These are phyloP conservation scores for Antechinus flavipes DNA, from an alignment of 2,113 vertebrate species.

Conservation along the genomic window DNA sequence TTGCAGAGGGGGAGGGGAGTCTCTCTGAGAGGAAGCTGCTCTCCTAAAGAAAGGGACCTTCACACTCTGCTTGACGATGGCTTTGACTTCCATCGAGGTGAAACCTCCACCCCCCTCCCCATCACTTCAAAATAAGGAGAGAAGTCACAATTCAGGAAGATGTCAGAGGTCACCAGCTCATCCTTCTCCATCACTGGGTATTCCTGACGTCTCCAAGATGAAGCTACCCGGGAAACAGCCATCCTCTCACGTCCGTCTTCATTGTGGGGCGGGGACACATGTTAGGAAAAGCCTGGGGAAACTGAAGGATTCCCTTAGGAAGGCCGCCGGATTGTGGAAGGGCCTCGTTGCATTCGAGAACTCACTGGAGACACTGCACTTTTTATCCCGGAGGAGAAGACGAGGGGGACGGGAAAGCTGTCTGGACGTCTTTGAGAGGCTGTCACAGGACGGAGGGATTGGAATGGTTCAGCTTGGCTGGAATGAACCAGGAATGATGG, in stretches of 20 bases:
- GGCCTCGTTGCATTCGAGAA: not conserved
- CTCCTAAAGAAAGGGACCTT: no score
- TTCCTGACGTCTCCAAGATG: not conserved
- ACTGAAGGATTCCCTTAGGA: not conserved
- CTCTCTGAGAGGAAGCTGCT: not conserved
- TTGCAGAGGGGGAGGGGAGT: not conserved
- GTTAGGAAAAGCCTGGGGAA: not conserved
- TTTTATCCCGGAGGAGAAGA: not conserved
- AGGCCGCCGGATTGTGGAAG: not conserved
- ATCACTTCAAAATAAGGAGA: not conserved
- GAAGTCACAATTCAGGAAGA: not conserved
- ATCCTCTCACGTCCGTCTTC: not conserved
- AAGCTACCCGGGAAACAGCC: not conserved
- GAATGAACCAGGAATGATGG: not conserved
- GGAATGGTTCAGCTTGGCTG: not conserved
- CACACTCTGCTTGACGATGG: not conserved
- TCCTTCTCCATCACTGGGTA: not conserved
- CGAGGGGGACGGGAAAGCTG: not conserved
- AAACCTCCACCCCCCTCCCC: not conserved
- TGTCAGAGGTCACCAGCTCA: not conserved
- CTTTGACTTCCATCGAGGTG: not conserved
- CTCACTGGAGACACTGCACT: not conserved
- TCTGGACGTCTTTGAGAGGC: not conserved
- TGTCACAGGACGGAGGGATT: not conserved
- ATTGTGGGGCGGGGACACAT: not conserved